Conservation (phyloP, 2,888 invertebrate species). For the Melanchra persicariae region DNA sequence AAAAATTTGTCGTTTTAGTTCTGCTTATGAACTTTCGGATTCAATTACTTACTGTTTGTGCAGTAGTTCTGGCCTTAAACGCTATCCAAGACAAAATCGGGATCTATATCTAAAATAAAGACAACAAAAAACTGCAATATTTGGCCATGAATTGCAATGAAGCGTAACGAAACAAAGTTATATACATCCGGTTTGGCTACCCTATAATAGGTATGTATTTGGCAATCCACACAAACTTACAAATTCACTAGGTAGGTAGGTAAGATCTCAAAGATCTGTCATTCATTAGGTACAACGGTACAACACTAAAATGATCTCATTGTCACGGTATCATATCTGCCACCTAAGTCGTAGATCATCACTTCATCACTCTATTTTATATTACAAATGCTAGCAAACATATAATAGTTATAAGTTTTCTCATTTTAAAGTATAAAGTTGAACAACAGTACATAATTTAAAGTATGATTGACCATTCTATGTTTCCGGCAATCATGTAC, state of each 20-base stretch:
- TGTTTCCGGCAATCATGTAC: slow-evolving; percentile 17
- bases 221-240: not conserved
- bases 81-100: too few relatives aligned
- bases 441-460: slow-evolving; percentile 5
- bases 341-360: not conserved
- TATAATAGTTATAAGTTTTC: slow-evolving; percentile 13
- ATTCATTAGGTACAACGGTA: not conserved
- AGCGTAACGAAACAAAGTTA: too few relatives aligned
- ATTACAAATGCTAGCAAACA: not conserved
- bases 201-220: too few relatives aligned
- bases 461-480: slow-evolving; percentile 33
- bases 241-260: not conserved
- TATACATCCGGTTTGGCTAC: too few relatives aligned
- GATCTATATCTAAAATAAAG: too few relatives aligned
- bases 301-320: slow-evolving; percentile 8
- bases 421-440: slow-evolving; percentile 11
- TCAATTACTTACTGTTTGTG: too few relatives aligned
- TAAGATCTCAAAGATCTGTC: too few relatives aligned
- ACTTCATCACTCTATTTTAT: slow-evolving; percentile 11
- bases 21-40: too few relatives aligned
- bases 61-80: too few relatives aligned
- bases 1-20: too few relatives aligned
- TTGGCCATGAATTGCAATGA: too few relatives aligned
- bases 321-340: not conserved
- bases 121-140: too few relatives aligned